Conservation (phyloP, 2,888 invertebrate genomes). For the Tenthredo distinguenda region DNA sequence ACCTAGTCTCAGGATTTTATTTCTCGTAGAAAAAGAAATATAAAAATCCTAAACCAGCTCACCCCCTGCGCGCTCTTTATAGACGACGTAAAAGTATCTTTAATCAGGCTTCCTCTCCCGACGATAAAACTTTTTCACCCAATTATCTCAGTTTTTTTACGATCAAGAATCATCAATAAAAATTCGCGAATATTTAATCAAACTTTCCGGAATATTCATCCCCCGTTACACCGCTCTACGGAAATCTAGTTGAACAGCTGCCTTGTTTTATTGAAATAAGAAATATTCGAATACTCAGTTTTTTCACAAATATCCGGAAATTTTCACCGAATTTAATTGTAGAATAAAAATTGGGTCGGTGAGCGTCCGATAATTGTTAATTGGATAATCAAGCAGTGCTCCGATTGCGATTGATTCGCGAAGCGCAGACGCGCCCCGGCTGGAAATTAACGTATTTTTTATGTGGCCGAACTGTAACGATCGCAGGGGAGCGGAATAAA, state of each 20-base stretch:
- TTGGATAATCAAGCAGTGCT: background rate
- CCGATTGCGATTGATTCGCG: background rate
- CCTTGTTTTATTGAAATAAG: background rate
- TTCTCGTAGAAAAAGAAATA: slow-evolving; percentile 24
- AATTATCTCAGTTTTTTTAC: slow-evolving; percentile 4
- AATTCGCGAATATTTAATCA: background rate
- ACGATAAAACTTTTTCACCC: background rate
- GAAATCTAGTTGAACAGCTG: background rate
- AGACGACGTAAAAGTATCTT: slow-evolving; percentile 37
- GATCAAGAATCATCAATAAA: background rate
- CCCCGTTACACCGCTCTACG: background rate
- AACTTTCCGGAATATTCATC: background rate
- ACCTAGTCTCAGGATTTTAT: slow-evolving; percentile 23
- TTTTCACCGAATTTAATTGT: no score
- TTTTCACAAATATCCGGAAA: no score
- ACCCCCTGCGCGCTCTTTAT: background rate
- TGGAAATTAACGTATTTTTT: background rate
- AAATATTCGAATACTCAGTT: background rate
- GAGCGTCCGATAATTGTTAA: background rate
- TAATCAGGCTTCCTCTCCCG: slow-evolving; percentile 9
- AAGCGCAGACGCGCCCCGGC: background rate
- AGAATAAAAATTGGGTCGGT: no score
- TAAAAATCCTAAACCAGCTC: slow-evolving; percentile 36
- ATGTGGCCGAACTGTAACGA: background rate
- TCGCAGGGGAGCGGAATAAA: background rate